A percentile compares a stretch with the other conserved stretches of the same genome.
These are phyloP conservation scores for Agonopterix subpropinquella DNA, from an alignment of 2,888 invertebrate genomes.

Conservation along the genomic window DNA sequence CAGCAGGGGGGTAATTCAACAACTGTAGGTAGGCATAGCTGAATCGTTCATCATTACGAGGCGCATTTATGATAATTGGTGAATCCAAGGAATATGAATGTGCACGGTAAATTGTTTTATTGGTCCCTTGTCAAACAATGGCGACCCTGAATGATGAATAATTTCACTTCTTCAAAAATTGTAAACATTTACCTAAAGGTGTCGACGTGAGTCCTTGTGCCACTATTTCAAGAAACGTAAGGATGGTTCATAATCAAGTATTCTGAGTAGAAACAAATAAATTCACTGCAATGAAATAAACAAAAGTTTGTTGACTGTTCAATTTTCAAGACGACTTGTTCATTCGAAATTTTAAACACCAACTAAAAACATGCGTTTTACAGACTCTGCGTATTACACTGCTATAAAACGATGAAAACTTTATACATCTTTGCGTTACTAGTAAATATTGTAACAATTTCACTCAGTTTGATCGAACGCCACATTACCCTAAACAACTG, in stretches of 20 bases:
- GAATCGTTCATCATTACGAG: no score
- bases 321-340: slow-evolving; percentile 64
- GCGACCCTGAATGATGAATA: slow-evolving; percentile 58
- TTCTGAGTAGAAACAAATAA: slow-evolving; percentile 55
- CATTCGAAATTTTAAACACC: slow-evolving; percentile 64
- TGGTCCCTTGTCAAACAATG: slow-evolving; percentile 65
- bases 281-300: slow-evolving; percentile 69
- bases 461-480: slow-evolving; percentile 72
- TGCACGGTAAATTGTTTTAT: neutral
- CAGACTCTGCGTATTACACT: slow-evolving; percentile 64
- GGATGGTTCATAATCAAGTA: slow-evolving; percentile 67
- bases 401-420: slow-evolving; percentile 69
- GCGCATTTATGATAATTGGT: neutral
- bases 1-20: no score
- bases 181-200: slow-evolving; percentile 63
- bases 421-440: slow-evolving; percentile 69
- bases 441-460: slow-evolving; percentile 68
- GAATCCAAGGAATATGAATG: neutral
- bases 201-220: slow-evolving; percentile 61
- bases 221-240: slow-evolving; percentile 61
- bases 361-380: slow-evolving; percentile 52
- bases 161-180: slow-evolving; percentile 13
- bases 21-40: no score
- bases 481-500: slow-evolving; percentile 76
- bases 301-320: slow-evolving; percentile 77